These are phyloP conservation scores for Netelia fuscicornis DNA, from an alignment of 2,888 invertebrate species.

Conservation along the genomic window DNA sequence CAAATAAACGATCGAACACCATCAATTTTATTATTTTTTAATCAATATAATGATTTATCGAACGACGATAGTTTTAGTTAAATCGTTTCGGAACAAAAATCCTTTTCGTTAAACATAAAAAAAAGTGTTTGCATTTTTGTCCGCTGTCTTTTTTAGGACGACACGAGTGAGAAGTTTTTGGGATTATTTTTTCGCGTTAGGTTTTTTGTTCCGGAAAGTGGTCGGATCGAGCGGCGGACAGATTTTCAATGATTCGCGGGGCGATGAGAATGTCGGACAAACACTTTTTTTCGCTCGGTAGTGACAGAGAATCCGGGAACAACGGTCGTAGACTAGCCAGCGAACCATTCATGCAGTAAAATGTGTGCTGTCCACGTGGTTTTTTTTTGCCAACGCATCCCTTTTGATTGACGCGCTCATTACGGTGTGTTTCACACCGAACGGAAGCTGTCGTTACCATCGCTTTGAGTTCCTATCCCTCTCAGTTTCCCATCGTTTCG, in stretches of 20 bases:
- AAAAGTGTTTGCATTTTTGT: not conserved
- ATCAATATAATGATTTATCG: too few species aligned
- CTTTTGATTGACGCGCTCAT: slow-evolving; percentile 58
- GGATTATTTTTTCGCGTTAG: not conserved
- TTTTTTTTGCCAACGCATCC: not conserved
- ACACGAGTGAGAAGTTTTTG: not conserved
- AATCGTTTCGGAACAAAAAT: not conserved
- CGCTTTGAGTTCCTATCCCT: not conserved
- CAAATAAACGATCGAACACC: too few species aligned
- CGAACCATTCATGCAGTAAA: slow-evolving; percentile 10
- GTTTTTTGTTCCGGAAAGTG: slow-evolving; percentile 5
- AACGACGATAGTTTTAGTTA: not conserved
- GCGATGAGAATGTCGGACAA: not conserved
- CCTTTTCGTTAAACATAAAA: not conserved
- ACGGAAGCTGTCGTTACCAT: slow-evolving; percentile 36
- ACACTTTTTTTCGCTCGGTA: slow-evolving; percentile 34
- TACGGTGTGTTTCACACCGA: slow-evolving; percentile 38
- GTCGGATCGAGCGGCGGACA: slow-evolving; percentile 30
- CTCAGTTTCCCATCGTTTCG: not conserved
- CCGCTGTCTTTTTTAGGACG: not conserved
- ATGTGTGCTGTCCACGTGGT: not conserved
- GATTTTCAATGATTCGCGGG: slow-evolving; percentile 44
- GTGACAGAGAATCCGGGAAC: slow-evolving; percentile 34
- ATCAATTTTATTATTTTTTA: too few species aligned
- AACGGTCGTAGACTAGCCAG: slow-evolving; percentile 27